Percentiles rank a stretch among this genome's conserved stretches.
Evolutionary conservation across 2,113 vertebrate genomes (phyloP).

Genomic region (Macrotus californicus): DNA sequence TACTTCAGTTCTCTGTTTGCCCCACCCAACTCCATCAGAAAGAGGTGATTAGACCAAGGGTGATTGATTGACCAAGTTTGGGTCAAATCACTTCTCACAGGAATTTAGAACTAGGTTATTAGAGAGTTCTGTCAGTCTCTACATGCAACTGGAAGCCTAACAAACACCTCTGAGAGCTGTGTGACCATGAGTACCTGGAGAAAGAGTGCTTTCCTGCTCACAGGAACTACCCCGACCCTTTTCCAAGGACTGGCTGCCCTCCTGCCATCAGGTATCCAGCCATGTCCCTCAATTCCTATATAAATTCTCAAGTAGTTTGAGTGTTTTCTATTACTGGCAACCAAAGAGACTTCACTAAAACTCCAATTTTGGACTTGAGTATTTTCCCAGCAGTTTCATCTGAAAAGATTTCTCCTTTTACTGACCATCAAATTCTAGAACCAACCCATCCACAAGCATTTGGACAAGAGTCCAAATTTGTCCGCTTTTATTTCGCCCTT

Average conservation of each 20-base stretch:
- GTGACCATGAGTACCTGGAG: neutral
- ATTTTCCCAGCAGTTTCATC: neutral
- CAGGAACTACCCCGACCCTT: neutral
- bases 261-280: neutral
- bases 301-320: neutral
- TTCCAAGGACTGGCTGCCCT: neutral
- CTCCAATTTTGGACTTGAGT: neutral
- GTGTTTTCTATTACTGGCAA: neutral
- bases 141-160: neutral
- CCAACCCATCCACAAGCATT: neutral
- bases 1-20: neutral
- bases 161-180: neutral
- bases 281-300: neutral
- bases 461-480: neutral
- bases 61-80: neutral
- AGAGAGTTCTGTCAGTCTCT: neutral
- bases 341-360: neutral
- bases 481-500: neutral
- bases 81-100: neutral
- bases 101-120: neutral
- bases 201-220: neutral
- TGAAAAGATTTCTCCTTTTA: neutral
- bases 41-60: neutral
- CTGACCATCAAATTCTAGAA: conserved; percentile 24
- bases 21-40: neutral